Percentiles rank a stretch among this genome's conserved stretches.
phyloP scores from a whole-genome alignment of 2,888 invertebrate genomes.

The Brachyopa scutellaris region DNA sequence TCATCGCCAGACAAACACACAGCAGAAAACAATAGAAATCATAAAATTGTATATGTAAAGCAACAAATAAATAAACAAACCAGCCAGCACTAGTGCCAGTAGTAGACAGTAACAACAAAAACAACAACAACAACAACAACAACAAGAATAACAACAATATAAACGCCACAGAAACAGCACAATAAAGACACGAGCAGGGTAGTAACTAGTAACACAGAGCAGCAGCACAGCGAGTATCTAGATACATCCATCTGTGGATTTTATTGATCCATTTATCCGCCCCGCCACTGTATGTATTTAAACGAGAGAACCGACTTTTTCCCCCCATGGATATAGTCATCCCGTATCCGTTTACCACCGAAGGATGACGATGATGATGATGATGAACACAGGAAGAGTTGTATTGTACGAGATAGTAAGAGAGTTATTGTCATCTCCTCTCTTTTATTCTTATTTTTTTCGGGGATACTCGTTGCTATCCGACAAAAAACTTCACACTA shows the following conservation, averaged over 20 bases:
- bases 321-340: too few species aligned
- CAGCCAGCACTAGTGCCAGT: constrained; percentile 11
- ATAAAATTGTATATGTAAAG: constrained; percentile 57
- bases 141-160: constrained; percentile 58
- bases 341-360: constrained; percentile 40
- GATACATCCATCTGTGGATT: constrained; percentile 65
- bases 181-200: not conserved
- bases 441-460: not conserved
- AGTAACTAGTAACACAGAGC: not conserved
- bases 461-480: too few species aligned
- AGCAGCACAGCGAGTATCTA: constrained; percentile 39
- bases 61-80: constrained; percentile 71
- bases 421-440: constrained; percentile 31
- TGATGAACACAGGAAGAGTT: constrained; percentile 51
- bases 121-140: constrained; percentile 32
- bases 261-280: constrained; percentile 72
- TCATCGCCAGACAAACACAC: constrained; percentile 43
- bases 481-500: too few species aligned
- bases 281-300: constrained; percentile 63
- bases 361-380: constrained; percentile 37
- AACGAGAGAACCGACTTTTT: constrained; percentile 63
- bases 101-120: constrained; percentile 35
- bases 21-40: constrained; percentile 63
- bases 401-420: constrained; percentile 46
- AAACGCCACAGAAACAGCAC: constrained; percentile 37